Evolutionary conservation across 64 coral and sea anemone genomes (phyloP), one percentile per base, ranked within the genome.

Genomic region (Porites lutea): DNA sequence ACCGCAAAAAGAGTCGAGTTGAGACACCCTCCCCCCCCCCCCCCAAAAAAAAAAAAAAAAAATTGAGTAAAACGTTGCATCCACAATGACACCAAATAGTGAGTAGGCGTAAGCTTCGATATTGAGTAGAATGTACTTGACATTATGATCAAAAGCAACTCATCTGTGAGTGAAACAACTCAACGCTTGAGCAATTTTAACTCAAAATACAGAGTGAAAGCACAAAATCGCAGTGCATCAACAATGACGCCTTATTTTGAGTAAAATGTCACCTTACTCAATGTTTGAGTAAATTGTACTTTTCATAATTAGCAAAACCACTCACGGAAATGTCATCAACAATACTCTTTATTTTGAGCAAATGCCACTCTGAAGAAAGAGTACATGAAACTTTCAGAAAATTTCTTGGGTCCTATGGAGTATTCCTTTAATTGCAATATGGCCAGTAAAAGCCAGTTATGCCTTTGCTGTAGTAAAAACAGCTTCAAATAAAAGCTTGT

Each of bases 31-130:
- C 79, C 58, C 79, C 79, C n/a, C n/a, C n/a, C n/a, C n/a, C n/a
- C n/a, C n/a, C n/a, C n/a, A n/a, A n/a, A n/a, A n/a, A n/a, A n/a
- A n/a, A n/a, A n/a, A n/a, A n/a, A n/a, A n/a, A 82, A 37, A 61
- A 37, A 62, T 59, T 82, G 79, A 45, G 79, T 82, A 61, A 82
- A 82, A 82, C 79, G 20, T 82, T 82, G 79, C 48, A 82, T 82
- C 79, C 79, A 62, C 54, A 82, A 13, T 62, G 53, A 82, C 79
- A 60, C 53, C 58, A 45, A 61, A 82, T 82, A 82, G 5, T 4
- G 55, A 48, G 80, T 83, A 23, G 63, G 63, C 60, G 43, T 13
- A 83, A 83, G 80, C 65, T 64, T 58, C 65, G 44, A 61, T 66
- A 65, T 23, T 47, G 80, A 21, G 59, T 66, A 43, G 65, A 83